A percentile compares a stretch with the other conserved stretches of the same genome.
These are phyloP conservation scores for Tichodroma muraria DNA, from an alignment of 2,113 vertebrate species.

Conservation along the genomic window DNA sequence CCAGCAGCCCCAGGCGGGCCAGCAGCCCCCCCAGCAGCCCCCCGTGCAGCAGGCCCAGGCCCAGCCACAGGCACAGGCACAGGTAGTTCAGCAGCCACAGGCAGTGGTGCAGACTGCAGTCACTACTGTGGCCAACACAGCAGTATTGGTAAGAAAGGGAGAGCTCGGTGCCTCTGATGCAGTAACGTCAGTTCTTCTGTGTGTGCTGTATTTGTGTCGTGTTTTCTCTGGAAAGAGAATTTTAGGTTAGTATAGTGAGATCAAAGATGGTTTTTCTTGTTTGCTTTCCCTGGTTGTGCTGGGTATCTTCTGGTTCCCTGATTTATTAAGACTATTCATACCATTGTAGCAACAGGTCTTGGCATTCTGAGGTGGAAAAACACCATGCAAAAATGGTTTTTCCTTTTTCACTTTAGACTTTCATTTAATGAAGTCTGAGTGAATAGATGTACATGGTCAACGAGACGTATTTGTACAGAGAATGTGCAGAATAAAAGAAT, in stretches of 20 bases:
- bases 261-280: neutral
- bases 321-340: neutral
- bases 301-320: neutral
- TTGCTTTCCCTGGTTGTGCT: neutral
- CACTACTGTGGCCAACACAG: slow-evolving; percentile 81
- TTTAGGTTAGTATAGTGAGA: neutral
- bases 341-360: neutral
- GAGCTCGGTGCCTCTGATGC: neutral
- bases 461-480: neutral
- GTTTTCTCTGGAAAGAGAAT: neutral
- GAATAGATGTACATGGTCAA: neutral
- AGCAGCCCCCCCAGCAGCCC: slow-evolving; percentile 50
- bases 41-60: slow-evolving; percentile 69
- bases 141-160: slow-evolving; percentile 84
- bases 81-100: slow-evolving; percentile 68
- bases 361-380: neutral
- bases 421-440: neutral
- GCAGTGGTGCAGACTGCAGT: slow-evolving; percentile 78
- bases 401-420: neutral
- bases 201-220: neutral
- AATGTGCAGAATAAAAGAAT: neutral
- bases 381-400: neutral
- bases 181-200: neutral
- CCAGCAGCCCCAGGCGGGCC: slow-evolving; percentile 68
- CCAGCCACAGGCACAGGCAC: slow-evolving; percentile 65